A percentile compares a stretch with the other conserved stretches of the same genome.
These are phyloP conservation scores for Incurvaria masculella DNA, from an alignment of 2,888 invertebrate species.

Conservation along the genomic window DNA sequence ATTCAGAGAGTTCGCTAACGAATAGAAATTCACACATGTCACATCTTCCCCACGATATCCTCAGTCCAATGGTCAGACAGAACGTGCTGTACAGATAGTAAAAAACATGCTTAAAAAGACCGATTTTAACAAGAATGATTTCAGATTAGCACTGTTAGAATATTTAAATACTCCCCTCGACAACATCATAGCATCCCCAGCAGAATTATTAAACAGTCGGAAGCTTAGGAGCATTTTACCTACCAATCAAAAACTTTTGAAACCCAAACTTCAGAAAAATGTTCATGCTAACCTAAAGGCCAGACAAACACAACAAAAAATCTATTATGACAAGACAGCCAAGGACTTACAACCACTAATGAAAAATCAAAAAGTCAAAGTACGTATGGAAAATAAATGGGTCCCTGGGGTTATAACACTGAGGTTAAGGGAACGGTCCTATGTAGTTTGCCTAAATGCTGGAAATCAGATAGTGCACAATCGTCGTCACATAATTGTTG, in stretches of 20 bases:
- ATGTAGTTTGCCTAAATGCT: neutral
- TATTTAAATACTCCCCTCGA: constrained; percentile 7
- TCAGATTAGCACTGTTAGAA: constrained; percentile 8
- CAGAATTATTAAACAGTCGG: constrained; percentile 7
- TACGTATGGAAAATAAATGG: neutral
- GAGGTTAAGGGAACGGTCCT: neutral
- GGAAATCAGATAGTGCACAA: no score
- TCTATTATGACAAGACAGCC: constrained; percentile 5
- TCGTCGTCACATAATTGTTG: neutral
- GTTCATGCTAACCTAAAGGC: neutral
- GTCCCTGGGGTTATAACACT: neutral
- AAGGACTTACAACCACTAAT: constrained; percentile 1
- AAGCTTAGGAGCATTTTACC: constrained; percentile 7
- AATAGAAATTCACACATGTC: constrained; percentile 15
- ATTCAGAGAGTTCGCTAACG: constrained; percentile 10
- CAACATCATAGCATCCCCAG: constrained; percentile 4
- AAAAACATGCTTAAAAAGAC: constrained; percentile 11
- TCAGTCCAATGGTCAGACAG: constrained; percentile 16
- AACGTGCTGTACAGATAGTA: constrained; percentile 16
- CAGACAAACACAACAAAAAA: neutral
- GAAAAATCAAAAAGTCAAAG: constrained; percentile 5
- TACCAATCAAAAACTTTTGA: neutral
- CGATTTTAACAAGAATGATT: constrained; percentile 2
- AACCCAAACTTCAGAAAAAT: constrained; percentile 4
- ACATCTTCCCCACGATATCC: constrained; percentile 15